These are phyloP conservation scores for Acropora yongei DNA, from an alignment of 64 coral and sea anemone genomes.

Conservation along the genomic window DNA sequence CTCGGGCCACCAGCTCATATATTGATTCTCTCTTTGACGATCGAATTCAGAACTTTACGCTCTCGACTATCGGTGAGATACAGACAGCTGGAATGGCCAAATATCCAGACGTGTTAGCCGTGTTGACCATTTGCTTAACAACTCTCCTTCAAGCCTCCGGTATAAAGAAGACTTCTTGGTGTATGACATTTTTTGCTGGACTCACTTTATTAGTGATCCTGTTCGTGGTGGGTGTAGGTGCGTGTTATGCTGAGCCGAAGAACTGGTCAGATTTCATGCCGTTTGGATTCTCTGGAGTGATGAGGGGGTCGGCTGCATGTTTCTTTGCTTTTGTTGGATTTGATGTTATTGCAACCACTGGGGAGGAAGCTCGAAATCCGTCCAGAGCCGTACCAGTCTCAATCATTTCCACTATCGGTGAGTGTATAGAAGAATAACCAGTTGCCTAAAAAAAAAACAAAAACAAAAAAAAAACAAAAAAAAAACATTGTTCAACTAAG, in stretches of 20 bases:
- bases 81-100: not conserved
- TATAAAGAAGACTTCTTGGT: conserved; percentile 29
- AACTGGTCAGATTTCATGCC: not conserved
- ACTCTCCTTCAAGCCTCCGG: not conserved
- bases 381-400: conserved; percentile 8
- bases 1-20: conserved; percentile 17
- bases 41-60: conserved; percentile 22
- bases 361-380: conserved; percentile 32
- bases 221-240: not conserved
- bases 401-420: not conserved
- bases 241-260: too few relatives aligned
- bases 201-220: conserved; percentile 27
- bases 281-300: conserved; percentile 19
- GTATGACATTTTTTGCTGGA: not conserved
- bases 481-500: too few relatives aligned
- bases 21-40: conserved; percentile 30
- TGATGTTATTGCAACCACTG: not conserved
- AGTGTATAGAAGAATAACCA: not conserved
- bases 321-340: conserved; percentile 41
- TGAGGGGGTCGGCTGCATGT: not conserved
- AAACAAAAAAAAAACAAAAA: too few relatives aligned
- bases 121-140: not conserved
- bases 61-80: conserved; percentile 1
- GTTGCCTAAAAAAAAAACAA: too few relatives aligned
- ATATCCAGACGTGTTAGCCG: conserved; percentile 11